Evolutionary conservation across 2,888 invertebrate genomes (phyloP).

Genomic region (Drosophila cracens): DNA sequence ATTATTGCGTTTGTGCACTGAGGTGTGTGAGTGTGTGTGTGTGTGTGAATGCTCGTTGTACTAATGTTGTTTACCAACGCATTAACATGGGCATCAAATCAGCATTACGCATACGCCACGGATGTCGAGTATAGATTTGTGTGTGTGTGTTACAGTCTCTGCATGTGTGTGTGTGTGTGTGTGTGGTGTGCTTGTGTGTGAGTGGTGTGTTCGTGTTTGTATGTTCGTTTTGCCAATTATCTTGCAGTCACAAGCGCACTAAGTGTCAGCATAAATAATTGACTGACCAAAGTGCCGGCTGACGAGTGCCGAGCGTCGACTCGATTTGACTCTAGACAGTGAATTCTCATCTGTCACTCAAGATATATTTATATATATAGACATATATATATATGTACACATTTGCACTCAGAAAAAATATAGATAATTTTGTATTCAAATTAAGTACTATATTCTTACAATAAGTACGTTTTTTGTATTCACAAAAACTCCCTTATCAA

Average conservation of each 20-base stretch:
- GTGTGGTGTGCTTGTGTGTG: slow-evolving; percentile 5
- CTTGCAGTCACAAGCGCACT: slow-evolving; percentile 66
- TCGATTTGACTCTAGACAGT: slow-evolving; percentile 24
- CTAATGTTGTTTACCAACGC: slow-evolving; percentile 77
- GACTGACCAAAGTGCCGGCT: slow-evolving; percentile 68
- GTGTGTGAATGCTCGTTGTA: slow-evolving; percentile 28
- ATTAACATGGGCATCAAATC: slow-evolving; percentile 63
- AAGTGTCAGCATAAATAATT: slow-evolving; percentile 80
- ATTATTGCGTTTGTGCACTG: slow-evolving; percentile 7
- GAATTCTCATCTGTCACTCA: slow-evolving; percentile 39
- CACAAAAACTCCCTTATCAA: not conserved
- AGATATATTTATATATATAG: slow-evolving; percentile 11
- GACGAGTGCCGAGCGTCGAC: slow-evolving; percentile 55
- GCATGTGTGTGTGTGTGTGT: slow-evolving; percentile 6
- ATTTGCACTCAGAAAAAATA: slow-evolving; percentile 1
- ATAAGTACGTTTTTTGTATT: not conserved
- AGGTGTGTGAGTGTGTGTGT: slow-evolving; percentile 1
- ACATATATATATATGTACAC: slow-evolving; percentile 11
- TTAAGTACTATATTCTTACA: not conserved
- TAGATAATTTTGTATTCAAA: too few relatives aligned
- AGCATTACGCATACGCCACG: slow-evolving; percentile 75
- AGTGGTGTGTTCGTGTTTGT: slow-evolving; percentile 9
- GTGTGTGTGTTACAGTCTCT: slow-evolving; percentile 8
- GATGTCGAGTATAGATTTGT: slow-evolving; percentile 28
- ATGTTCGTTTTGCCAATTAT: slow-evolving; percentile 68